phyloP scores from a whole-genome alignment of 2,113 vertebrate genomes.

The Circaetus gallicus region DNA sequence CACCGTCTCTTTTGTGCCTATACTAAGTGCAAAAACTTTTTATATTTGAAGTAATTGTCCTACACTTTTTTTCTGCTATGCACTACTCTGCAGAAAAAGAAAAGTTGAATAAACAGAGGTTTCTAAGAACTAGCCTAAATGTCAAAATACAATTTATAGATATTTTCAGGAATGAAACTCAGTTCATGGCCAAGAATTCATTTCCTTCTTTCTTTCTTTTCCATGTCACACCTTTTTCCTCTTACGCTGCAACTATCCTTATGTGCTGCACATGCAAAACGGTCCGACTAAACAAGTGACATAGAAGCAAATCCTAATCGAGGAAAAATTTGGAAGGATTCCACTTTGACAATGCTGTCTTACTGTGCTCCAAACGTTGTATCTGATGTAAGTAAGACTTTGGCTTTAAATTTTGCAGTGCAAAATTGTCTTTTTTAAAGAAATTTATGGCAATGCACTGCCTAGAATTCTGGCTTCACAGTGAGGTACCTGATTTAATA shows the following conservation, averaged over 20 bases:
- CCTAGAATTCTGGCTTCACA: not conserved
- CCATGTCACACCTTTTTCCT: not conserved
- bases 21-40: not conserved
- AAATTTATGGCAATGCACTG: not conserved
- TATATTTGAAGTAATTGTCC: not conserved
- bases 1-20: not conserved
- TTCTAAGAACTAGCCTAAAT: not conserved
- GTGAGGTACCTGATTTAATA: conserved; percentile 29
- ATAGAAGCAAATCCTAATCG: not conserved
- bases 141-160: not conserved
- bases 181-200: not conserved
- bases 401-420: not conserved
- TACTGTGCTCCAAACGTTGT: not conserved
- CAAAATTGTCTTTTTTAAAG: not conserved
- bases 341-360: not conserved
- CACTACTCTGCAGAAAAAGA: not conserved
- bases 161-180: not conserved
- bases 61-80: not conserved
- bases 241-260: not conserved
- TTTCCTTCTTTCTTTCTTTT: not conserved
- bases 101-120: not conserved
- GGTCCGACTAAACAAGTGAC: not conserved
- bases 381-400: not conserved
- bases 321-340: not conserved
- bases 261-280: not conserved